Evolutionary conservation across 2,888 invertebrate genomes (phyloP).

Genomic region (Euplexia lucipara): DNA sequence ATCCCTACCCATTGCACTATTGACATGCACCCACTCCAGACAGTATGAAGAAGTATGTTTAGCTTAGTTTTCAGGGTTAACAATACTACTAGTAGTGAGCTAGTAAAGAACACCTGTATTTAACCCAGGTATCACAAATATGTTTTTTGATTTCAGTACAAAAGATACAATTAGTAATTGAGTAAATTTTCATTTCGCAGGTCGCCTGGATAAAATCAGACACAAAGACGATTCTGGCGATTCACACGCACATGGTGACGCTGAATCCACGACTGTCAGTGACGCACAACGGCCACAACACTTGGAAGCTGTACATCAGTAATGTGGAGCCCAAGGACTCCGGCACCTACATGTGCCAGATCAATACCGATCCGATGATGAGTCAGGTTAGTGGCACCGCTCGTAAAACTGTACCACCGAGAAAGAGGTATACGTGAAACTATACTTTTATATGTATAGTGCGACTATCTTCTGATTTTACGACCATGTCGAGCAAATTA

Average conservation of each 20-base stretch:
- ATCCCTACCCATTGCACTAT: too few species aligned
- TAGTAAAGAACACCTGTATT: too few species aligned
- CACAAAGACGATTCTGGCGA: constrained; percentile 96
- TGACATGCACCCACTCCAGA: too few species aligned
- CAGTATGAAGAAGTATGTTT: too few species aligned
- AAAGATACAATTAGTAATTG: too few species aligned
- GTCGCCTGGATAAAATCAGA: constrained; percentile 98
- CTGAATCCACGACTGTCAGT: constrained; percentile 96
- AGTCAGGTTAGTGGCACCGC: constrained; percentile 92
- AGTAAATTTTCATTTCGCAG: constrained; percentile 83
- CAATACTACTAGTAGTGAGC: too few species aligned
- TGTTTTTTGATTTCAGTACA: too few species aligned
- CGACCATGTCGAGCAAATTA: background rate
- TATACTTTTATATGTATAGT: background rate
- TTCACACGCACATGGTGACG: constrained; percentile 97
- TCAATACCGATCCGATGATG: constrained; percentile 97
- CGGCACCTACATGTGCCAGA: constrained; percentile 98
- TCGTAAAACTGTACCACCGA: background rate
- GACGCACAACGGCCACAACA: constrained; percentile 97
- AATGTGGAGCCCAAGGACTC: constrained; percentile 97
- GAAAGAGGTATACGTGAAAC: background rate
- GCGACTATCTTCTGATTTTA: background rate
- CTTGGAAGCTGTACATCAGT: constrained; percentile 97
- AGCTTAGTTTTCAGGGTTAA: too few species aligned
- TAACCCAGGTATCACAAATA: too few species aligned